Base-by-base conservation (phyloP, 2,113 vertebrate genomes). In the Xiphias gladius region DNA sequence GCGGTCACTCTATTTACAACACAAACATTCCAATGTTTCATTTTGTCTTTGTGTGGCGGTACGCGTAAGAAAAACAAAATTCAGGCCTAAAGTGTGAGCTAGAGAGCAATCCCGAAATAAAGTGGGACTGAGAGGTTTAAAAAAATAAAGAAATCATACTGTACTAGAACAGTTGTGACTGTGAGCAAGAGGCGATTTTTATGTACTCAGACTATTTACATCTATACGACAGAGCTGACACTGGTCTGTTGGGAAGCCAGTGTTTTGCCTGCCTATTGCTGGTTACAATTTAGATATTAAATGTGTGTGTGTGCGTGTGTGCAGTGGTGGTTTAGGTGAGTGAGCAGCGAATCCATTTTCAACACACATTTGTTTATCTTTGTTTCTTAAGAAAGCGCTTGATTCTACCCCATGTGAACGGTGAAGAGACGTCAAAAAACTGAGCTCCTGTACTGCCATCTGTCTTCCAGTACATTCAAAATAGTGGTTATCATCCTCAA, bases 141-240 rank as follows among this genome's bases (percentile, higher is more conserved):
- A 94, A 95, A 95, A 94, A 94, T 91, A 92, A 95, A 93, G 50
- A 89, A 93, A 86, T 90, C 69, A 91, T 82, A 92, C 82, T 86
- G 75, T 72, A 91, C 54, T 74, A 82, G 67, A 89, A 90, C 86
- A 90, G 92, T 73, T 89, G 80, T 88, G 76, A 86, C 78, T 85
- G 86, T 81, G 83, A 82, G 87, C 48, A 66, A 84, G 81, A 92
- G 82, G 87, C 82, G 68, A 84, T 86, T 90, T 87, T 70, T 72
- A 88, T 90, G 65, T 87, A 80, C 50, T 90, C 41, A 85, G 58
- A 84, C 35, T 94, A 94, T 95, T 87, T 93, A 95, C 94, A 95
- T 89, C 39, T 87, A 75, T 76, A 62, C 3, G 86, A 89, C 86
- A 91, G 88, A 86, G 87, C 63, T 58, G 87, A 69, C 91, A 88